Conservation (phyloP, 1,140 invertebrate genomes). For the Drosophila bocqueti region DNA sequence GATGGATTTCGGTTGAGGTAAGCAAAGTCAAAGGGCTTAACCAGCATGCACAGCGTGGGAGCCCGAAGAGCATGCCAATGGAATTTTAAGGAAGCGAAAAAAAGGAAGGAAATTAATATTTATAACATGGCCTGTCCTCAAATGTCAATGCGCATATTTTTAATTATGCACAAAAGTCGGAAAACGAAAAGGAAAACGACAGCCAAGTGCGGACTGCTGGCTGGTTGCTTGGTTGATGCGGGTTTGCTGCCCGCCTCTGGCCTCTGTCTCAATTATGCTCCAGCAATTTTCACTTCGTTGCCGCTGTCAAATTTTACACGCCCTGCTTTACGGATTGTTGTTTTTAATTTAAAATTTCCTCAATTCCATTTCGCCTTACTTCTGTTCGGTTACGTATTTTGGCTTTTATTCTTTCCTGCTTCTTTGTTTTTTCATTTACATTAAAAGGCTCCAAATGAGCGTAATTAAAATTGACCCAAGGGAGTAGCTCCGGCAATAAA, state of each 20-base stretch:
- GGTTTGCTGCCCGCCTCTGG: not conserved
- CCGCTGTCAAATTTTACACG: constrained; percentile 79
- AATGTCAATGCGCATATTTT: constrained; percentile 81
- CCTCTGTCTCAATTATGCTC: constrained; percentile 69
- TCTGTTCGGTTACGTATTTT: constrained; percentile 40
- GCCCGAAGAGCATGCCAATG: constrained; percentile 28
- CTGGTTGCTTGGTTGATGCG: constrained; percentile 7
- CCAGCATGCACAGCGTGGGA: constrained; percentile 41
- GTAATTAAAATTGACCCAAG: constrained; percentile 83
- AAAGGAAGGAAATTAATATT: constrained; percentile 66
- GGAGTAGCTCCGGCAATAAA: constrained; percentile 55
- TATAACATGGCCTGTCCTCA: constrained; percentile 71
- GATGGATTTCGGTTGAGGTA: constrained; percentile 62
- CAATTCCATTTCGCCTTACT: constrained; percentile 35
- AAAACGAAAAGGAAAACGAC: constrained; percentile 10
- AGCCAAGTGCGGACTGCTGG: constrained; percentile 28
- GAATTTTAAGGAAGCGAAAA: constrained; percentile 60
- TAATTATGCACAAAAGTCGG: constrained; percentile 72
- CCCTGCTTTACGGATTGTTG: constrained; percentile 62
- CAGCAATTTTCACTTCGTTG: constrained; percentile 80
- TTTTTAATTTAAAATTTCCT: constrained; percentile 63
- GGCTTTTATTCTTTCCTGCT: constrained; percentile 20
- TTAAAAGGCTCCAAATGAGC: constrained; percentile 72
- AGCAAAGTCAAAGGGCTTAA: constrained; percentile 67
- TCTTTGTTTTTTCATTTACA: constrained; percentile 48